Percentiles rank a stretch among this genome's conserved stretches.
These are phyloP conservation scores for Callospermophilus lateralis DNA, from an alignment of 2,113 vertebrate species.

Conservation along the genomic window DNA sequence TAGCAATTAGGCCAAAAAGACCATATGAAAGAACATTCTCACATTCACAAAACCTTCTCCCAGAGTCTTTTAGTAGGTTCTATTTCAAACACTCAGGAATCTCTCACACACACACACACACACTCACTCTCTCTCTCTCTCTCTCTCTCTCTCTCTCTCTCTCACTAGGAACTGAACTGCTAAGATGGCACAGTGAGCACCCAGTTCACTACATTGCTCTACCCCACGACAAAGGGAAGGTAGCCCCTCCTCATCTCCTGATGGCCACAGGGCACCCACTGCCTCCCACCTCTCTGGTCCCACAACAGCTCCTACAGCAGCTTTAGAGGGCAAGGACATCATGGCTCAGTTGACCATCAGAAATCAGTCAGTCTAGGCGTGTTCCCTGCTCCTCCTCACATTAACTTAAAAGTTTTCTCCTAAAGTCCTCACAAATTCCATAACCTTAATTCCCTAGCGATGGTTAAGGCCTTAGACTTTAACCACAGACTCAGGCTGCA, in stretches of 20 bases:
- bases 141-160: too few relatives aligned
- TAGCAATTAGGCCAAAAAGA: background rate
- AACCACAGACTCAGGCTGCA: background rate
- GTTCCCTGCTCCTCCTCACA: conserved; percentile 47
- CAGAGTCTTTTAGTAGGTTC: background rate
- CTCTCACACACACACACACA: too few relatives aligned
- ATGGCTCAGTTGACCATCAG: background rate
- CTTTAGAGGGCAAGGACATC: background rate
- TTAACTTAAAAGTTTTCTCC: conserved; percentile 33
- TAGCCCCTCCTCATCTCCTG: too few relatives aligned
- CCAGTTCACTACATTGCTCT: background rate
- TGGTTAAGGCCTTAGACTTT: background rate
- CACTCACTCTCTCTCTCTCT: too few relatives aligned
- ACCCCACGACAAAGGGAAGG: background rate
- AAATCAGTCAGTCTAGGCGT: background rate
- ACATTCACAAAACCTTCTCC: background rate
- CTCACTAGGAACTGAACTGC: background rate
- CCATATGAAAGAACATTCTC: background rate
- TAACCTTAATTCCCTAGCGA: background rate
- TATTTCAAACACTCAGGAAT: background rate
- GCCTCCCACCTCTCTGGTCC: background rate
- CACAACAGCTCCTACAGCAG: background rate
- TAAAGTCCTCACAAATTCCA: conserved; percentile 64
- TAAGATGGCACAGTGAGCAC: background rate
- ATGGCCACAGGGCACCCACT: too few relatives aligned